Conservation (phyloP, 2,888 invertebrate genomes). For the Cephus pulcher region DNA sequence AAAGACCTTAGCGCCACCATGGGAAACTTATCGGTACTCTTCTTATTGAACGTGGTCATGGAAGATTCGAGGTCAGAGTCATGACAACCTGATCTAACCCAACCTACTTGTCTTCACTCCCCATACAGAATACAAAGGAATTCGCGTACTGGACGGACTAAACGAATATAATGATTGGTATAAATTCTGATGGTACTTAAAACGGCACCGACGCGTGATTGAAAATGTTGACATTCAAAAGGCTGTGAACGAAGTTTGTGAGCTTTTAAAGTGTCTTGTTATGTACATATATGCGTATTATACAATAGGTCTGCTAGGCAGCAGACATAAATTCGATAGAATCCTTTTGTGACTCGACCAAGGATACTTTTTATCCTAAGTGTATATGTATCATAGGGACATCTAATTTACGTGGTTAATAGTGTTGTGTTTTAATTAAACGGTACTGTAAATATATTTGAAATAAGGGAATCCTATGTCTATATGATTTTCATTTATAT, state of each 20-base stretch:
- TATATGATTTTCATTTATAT: too few relatives aligned
- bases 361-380: neutral
- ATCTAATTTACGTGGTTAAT: neutral
- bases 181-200: neutral
- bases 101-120: neutral
- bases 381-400: neutral
- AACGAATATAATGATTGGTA: neutral
- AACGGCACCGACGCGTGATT: neutral
- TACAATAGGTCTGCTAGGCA: neutral
- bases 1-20: neutral
- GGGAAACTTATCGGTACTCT: neutral
- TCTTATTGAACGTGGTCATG: neutral
- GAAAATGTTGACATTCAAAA: neutral
- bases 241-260: neutral
- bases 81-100: neutral
- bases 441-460: too few relatives aligned
- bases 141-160: neutral
- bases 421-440: too few relatives aligned
- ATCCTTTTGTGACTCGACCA: neutral
- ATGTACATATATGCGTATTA: neutral
- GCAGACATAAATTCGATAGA: neutral
- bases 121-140: neutral
- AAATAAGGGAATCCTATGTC: too few relatives aligned
- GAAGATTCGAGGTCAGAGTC: neutral
- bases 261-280: neutral